Evolutionary conservation across 2,888 invertebrate species (phyloP).

Genomic region (Sialis fuliginosa): DNA sequence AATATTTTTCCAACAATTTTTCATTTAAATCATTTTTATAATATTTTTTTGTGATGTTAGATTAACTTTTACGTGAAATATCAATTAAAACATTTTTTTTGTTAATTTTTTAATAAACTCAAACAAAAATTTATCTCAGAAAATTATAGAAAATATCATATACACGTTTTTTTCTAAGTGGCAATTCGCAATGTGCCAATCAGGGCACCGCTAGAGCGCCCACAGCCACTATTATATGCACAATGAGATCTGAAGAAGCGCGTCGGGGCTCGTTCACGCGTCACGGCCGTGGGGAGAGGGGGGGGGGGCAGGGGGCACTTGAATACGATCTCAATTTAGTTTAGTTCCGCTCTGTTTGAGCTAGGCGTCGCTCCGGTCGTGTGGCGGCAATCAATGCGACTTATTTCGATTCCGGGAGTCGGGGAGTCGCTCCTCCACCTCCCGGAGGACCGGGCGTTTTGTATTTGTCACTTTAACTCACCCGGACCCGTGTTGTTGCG

Average conservation of each 20-base stretch:
- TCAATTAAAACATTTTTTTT: too few relatives aligned
- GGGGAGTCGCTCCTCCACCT: neutral
- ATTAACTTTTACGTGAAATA: too few relatives aligned
- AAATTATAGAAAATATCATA: too few relatives aligned
- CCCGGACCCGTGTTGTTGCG: neutral
- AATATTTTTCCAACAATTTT: too few relatives aligned
- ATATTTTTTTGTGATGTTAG: too few relatives aligned
- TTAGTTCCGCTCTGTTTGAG: constrained; percentile 30
- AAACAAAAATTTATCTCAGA: too few relatives aligned
- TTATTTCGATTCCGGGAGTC: constrained; percentile 5
- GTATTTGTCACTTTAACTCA: constrained; percentile 9
- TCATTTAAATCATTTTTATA: too few relatives aligned
- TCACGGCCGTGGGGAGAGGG: too few relatives aligned
- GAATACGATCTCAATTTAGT: constrained; percentile 33
- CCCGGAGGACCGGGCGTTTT: constrained; percentile 6
- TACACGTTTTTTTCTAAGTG: too few relatives aligned
- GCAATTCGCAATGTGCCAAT: too few relatives aligned
- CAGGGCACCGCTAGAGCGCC: constrained; percentile 16
- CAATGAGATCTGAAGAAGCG: constrained; percentile 23
- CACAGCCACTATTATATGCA: constrained; percentile 31
- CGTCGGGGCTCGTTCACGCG: too few relatives aligned
- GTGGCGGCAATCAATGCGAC: constrained; percentile 25
- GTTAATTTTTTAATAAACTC: too few relatives aligned
- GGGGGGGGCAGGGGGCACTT: constrained; percentile 12
- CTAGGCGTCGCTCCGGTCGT: constrained; percentile 22